Evolutionary conservation across 2,113 vertebrate species (phyloP).

Genomic region (Tetraodon nigroviridis): DNA sequence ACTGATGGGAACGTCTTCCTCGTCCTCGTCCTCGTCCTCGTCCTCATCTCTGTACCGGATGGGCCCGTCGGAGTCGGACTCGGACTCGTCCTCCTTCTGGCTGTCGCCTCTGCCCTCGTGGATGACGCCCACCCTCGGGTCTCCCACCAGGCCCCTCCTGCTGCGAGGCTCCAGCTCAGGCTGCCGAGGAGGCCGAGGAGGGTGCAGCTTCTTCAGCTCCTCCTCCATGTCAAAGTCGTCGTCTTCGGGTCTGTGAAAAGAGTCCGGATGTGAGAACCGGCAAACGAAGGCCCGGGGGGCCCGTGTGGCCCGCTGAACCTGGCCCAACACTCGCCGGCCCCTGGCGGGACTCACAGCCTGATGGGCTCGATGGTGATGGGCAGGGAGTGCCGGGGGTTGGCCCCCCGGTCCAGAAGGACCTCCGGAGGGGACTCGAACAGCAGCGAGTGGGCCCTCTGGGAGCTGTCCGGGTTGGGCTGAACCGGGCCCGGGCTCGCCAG

Average conservation of each 20-base stretch:
- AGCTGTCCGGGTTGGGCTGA: conserved; percentile 73
- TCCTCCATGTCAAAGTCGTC: conserved; percentile 88
- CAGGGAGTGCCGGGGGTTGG: conserved; percentile 74
- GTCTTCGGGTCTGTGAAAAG: conserved; percentile 83
- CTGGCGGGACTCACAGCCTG: conserved; percentile 95
- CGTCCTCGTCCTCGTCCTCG: conserved; percentile 64
- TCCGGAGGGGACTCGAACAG: conserved; percentile 81
- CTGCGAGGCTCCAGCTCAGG: conserved; percentile 62
- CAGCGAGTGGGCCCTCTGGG: conserved; percentile 84
- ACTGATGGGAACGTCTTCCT: conserved; percentile 73
- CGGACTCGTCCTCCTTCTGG: conserved; percentile 76
- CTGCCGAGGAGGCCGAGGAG: conserved; percentile 23
- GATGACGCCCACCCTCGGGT: conserved; percentile 75
- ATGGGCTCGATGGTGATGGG: conserved; percentile 91
- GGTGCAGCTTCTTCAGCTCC: conserved; percentile 70
- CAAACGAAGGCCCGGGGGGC: too few relatives aligned
- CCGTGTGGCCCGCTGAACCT: too few relatives aligned
- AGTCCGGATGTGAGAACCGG: neutral
- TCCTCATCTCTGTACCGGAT: conserved; percentile 83
- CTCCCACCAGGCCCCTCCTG: conserved; percentile 69
- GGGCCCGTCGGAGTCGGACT: conserved; percentile 86
- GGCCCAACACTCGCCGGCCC: too few relatives aligned
- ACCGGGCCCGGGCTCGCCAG: conserved; percentile 77
- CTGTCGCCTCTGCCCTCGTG: conserved; percentile 65
- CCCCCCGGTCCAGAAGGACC: conserved; percentile 53